Evolutionary conservation across 2,888 invertebrate species (phyloP).

Genomic region (Drosophila rubida): DNA sequence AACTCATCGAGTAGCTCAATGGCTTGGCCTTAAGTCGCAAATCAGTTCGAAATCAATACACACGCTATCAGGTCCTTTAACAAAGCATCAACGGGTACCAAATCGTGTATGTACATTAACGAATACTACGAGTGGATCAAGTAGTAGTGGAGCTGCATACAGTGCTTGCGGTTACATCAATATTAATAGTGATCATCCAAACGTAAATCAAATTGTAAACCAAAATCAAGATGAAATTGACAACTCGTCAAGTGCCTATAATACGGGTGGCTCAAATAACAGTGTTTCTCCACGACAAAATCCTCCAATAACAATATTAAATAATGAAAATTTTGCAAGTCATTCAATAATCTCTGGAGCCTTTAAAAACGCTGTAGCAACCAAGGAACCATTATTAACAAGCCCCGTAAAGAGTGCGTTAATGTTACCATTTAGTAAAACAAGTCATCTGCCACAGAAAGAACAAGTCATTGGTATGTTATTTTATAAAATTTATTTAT

Average conservation of each 20-base stretch:
- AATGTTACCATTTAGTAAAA: slow-evolving; percentile 55
- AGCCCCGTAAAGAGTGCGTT: slow-evolving; percentile 50
- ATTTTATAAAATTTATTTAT: not conserved
- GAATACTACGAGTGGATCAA: slow-evolving; percentile 73
- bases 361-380: slow-evolving; percentile 15
- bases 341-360: slow-evolving; percentile 4
- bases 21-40: slow-evolving; percentile 80
- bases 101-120: slow-evolving; percentile 70
- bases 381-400: slow-evolving; percentile 44
- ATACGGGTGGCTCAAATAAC: slow-evolving; percentile 91
- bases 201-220: slow-evolving; percentile 41
- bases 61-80: slow-evolving; percentile 43
- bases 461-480: not conserved
- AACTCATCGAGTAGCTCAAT: slow-evolving; percentile 81
- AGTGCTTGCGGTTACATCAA: slow-evolving; percentile 33
- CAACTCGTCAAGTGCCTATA: slow-evolving; percentile 90
- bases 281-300: slow-evolving; percentile 85
- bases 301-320: slow-evolving; percentile 23
- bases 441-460: slow-evolving; percentile 19
- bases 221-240: slow-evolving; percentile 86
- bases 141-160: slow-evolving; percentile 64
- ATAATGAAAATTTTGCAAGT: slow-evolving; percentile 22
- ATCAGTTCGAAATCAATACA: slow-evolving; percentile 36
- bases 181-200: slow-evolving; percentile 24
- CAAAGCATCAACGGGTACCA: slow-evolving; percentile 36